Base-by-base conservation (phyloP, 2,797 vertebrate genomes). In the Enteromius afrohamiltoni region DNA sequence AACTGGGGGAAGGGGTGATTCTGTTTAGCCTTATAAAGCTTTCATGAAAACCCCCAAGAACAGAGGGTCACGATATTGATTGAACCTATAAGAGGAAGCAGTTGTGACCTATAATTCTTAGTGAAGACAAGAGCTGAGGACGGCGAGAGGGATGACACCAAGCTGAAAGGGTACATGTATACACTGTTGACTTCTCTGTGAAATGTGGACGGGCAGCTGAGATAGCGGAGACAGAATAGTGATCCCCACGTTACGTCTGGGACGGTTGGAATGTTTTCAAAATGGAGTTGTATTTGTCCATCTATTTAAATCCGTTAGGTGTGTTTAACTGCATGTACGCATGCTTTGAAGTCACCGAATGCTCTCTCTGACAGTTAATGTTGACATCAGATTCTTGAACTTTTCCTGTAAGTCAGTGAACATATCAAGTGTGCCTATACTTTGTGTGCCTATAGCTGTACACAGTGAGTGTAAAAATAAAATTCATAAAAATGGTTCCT, bases 151-250 rank as follows among this genome's bases (percentile, higher is more conserved):
- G 26, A 83, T 82, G 75, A 58, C 75, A 81, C 49, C 29, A 65
- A 49, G 69, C 62, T 68, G 19, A 77, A 85, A 67, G 69, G 42
- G 21, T 67, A 47, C 71, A 74, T 55, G 31, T 5, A 34, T 45
- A n/a, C 14, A 3, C 42, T 60, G 71, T 64, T 69, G 76, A 79
- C 75, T 74, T 77, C 17, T 21, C 60, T 73, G 34, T 81, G 51
- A 86, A 83, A 83, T 73, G 68, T 64, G 8, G 78, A 75, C 40
- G 69, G 64, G 77, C 87, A 88, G 83, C 77, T 85, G 80, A 60
- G 69, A 84, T 60, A 84, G 70, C 79, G 70, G 55, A 71, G 62
- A 85, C 67, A 26, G 79, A 64, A 74, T 31, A 8, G 79, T 55
- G 58, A 83, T 83, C 77, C 34, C 26, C 40, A 21, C 64, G 17